phyloP scores from a whole-genome alignment of 2,113 vertebrate genomes.

The Strix aluco region DNA sequence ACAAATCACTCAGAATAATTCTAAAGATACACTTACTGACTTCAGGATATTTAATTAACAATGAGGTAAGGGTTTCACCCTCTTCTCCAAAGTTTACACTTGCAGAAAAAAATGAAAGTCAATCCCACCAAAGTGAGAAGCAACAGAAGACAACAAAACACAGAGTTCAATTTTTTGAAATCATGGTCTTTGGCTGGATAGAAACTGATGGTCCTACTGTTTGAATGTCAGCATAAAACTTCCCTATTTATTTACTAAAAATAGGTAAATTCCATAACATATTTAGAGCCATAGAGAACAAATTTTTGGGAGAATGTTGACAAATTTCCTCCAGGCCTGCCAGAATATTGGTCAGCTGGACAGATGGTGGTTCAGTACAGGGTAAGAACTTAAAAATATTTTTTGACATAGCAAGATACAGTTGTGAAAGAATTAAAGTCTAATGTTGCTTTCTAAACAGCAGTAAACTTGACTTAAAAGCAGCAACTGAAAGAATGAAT shows the following conservation, averaged over 20 bases:
- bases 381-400: background rate
- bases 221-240: background rate
- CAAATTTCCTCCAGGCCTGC: background rate
- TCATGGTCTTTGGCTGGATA: background rate
- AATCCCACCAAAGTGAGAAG: background rate
- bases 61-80: background rate
- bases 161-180: background rate
- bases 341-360: background rate
- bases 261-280: background rate
- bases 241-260: background rate
- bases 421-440: background rate
- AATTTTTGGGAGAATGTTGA: background rate
- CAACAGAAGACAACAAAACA: background rate
- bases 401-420: background rate
- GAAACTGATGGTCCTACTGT: background rate
- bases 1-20: background rate
- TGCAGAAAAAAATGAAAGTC: background rate
- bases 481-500: background rate
- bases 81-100: background rate
- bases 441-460: background rate
- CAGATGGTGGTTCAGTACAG: background rate
- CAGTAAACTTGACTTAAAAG: background rate
- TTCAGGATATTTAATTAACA: background rate
- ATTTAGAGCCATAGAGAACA: background rate
- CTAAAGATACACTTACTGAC: background rate